phyloP scores from a whole-genome alignment of 2,888 invertebrate genomes.

The Sisyra nigra region DNA sequence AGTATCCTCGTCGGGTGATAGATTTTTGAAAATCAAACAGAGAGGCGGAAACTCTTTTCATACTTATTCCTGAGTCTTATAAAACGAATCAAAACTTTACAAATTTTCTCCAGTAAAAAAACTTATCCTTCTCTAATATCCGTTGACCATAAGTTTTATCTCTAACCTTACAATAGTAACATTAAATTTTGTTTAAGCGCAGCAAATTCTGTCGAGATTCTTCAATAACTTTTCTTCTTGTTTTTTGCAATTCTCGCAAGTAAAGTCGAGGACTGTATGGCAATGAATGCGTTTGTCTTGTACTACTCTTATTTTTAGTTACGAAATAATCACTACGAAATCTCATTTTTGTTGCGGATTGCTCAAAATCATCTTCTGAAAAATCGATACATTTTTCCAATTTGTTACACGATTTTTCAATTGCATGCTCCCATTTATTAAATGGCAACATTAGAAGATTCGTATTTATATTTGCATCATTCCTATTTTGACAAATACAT shows the following conservation, averaged over 20 bases:
- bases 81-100: too few species aligned
- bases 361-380: neutral
- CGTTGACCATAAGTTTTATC: too few species aligned
- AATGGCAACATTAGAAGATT: neutral
- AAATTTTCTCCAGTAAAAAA: too few species aligned
- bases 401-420: constrained; percentile 22
- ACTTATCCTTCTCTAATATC: too few species aligned
- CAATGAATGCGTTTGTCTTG: neutral
- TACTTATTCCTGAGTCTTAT: too few species aligned
- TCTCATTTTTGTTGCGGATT: neutral
- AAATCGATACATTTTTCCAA: constrained; percentile 20
- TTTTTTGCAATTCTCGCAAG: constrained; percentile 36
- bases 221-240: constrained; percentile 36
- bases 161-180: too few species aligned
- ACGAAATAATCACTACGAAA: neutral
- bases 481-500: neutral
- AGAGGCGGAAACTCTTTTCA: too few species aligned
- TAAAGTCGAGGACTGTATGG: constrained; percentile 34
- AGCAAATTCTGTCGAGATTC: constrained; percentile 28
- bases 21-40: too few species aligned
- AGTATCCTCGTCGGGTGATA: too few species aligned
- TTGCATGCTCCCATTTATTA: constrained; percentile 23
- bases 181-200: constrained; percentile 18
- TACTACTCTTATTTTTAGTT: neutral
- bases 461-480: neutral